Evolutionary conservation across 2,113 vertebrate species (phyloP), one percentile per base, ranked within the genome.

Genomic region (Serilophus lunatus): DNA sequence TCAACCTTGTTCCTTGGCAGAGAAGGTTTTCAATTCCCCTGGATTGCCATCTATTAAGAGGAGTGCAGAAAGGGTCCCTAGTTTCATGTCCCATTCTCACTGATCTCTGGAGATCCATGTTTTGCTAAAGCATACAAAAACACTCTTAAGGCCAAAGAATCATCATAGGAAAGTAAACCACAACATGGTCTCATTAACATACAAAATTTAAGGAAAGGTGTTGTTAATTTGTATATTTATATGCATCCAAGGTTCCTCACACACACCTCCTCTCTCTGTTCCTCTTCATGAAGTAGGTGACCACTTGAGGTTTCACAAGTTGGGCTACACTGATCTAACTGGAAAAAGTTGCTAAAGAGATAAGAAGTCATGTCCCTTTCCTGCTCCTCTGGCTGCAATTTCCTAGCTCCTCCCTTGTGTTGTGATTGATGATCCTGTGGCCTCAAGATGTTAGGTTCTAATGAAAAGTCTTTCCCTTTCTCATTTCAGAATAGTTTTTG

Each of bases 301-400:
- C 33, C 47, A 13, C 40, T 14, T 19, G n/a, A 60, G 10, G 11
- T 56, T 76, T 88, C 59, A 75, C 20, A 47, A 71, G 33, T 4
- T 49, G 6, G 1, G 25, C 66, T 57, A 47, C 0, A 1, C 8
- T 4, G 1, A 42, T 49, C 28, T 83, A 38, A 83, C 10, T n/a
- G 10, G 36, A 78, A 81, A 31, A 0, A 0, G 18, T 10, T 79
- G 18, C 76, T 53, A 22, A 68, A 64, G 22, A 18, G 7, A 2
- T 8, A 57, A 25, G 29, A 82, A 57, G 9, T 18, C 10, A 60
- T n/a, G 18, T 64, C n/a, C 20, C 44, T 36, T 44, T 68, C 61
- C 75, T 53, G 16, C 9, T 88, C 4, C 24, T 84, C n/a, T n/a
- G 44, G 51, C 29, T 63, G 3, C 20, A 40, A 18, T 10, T 45